A percentile compares a stretch with the other conserved stretches of the same genome.
Evolutionary conservation across 2,113 vertebrate species (phyloP).

Genomic region (Cricetomys ansorgei): DNA sequence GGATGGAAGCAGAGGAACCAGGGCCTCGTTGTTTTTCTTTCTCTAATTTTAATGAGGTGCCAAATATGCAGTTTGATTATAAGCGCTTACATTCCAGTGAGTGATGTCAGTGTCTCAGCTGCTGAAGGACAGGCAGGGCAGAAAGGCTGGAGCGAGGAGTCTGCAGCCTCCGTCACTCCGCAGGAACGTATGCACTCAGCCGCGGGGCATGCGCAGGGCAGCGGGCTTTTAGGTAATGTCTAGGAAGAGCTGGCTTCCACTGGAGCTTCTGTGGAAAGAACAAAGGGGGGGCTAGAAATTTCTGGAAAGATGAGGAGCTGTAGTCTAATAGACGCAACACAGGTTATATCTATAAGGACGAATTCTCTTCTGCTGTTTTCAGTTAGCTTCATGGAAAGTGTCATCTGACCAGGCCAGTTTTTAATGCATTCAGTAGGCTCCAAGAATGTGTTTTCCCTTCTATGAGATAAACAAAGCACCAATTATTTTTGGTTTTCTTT

Average conservation of each 20-base stretch:
- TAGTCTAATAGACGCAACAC: slow-evolving; percentile 30
- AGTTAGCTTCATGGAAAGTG: slow-evolving; percentile 18
- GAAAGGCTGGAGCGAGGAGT: not conserved
- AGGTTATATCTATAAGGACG: not conserved
- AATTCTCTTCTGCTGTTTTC: slow-evolving; percentile 43
- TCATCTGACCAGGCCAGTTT: not conserved
- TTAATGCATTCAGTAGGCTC: not conserved
- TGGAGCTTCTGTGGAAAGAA: slow-evolving; percentile 32
- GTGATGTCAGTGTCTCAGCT: not conserved
- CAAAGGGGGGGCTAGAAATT: not conserved
- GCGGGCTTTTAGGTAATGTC: slow-evolving; percentile 61
- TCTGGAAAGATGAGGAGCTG: slow-evolving; percentile 12
- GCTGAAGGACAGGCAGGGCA: not conserved
- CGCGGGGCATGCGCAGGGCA: not conserved
- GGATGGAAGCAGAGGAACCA: not conserved
- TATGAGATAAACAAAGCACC: not conserved
- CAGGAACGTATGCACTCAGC: not conserved
- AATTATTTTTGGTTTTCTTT: not conserved
- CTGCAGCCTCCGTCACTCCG: not conserved
- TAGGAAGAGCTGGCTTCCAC: slow-evolving; percentile 44
- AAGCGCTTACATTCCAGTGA: slow-evolving; percentile 29
- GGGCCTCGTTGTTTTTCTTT: not conserved
- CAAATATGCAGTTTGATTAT: slow-evolving; percentile 54
- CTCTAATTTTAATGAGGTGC: slow-evolving; percentile 45
- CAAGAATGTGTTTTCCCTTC: not conserved